Percentiles rank a stretch among this genome's conserved stretches.
These are phyloP conservation scores for Drosophila limbata DNA, from an alignment of 2,888 invertebrate genomes.

Conservation along the genomic window DNA sequence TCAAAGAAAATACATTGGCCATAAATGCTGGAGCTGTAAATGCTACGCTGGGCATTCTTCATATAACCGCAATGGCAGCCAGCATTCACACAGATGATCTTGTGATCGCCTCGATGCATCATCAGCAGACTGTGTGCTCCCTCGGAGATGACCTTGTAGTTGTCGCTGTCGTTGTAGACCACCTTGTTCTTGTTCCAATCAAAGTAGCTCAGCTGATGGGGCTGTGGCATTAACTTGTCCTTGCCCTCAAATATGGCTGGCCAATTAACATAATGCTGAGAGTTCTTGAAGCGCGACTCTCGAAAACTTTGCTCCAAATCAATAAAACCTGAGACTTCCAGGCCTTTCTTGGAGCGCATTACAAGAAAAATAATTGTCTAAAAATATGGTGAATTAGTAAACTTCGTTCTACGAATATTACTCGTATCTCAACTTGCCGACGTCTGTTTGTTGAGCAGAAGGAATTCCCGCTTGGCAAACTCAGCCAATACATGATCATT, in stretches of 20 bases:
- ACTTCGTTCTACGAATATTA: neutral
- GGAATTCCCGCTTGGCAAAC: slow-evolving; percentile 51
- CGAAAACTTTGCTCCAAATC: slow-evolving; percentile 60
- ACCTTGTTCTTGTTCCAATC: slow-evolving; percentile 52
- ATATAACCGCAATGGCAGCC: slow-evolving; percentile 36
- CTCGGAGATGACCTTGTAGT: slow-evolving; percentile 34
- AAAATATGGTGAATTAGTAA: neutral
- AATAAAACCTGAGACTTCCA: slow-evolving; percentile 57
- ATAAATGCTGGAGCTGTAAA: slow-evolving; percentile 41
- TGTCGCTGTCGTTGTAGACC: slow-evolving; percentile 43
- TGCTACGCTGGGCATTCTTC: slow-evolving; percentile 30
- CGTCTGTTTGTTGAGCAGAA: slow-evolving; percentile 40
- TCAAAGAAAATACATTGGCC: slow-evolving; percentile 67
- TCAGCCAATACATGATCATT: slow-evolving; percentile 48
- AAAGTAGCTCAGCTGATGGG: slow-evolving; percentile 53
- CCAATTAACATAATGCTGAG: slow-evolving; percentile 42
- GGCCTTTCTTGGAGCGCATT: slow-evolving; percentile 50
- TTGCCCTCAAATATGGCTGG: slow-evolving; percentile 54
- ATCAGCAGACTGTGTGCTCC: slow-evolving; percentile 57
- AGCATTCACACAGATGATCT: slow-evolving; percentile 56
- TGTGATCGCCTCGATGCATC: slow-evolving; percentile 59
- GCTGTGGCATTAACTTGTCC: slow-evolving; percentile 29
- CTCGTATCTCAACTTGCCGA: slow-evolving; percentile 39
- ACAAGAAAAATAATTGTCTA: slow-evolving; percentile 59
- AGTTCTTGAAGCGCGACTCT: slow-evolving; percentile 19